Conservation (phyloP, 1,140 invertebrate genomes). For the Heliconius nattereri region DNA sequence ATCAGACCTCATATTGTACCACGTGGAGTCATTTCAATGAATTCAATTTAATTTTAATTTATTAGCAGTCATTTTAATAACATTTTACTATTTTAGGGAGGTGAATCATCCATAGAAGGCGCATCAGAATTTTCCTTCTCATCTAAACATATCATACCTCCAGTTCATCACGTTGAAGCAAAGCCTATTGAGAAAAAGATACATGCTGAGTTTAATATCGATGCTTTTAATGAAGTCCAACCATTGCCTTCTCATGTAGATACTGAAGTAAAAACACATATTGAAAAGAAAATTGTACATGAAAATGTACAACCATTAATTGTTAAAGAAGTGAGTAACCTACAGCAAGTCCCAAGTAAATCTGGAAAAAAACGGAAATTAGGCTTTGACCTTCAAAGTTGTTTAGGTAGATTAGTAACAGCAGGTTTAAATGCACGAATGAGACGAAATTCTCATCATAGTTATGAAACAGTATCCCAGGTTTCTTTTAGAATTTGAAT, state of each 20-base stretch:
- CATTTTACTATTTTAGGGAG: slow-evolving; percentile 50
- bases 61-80: not conserved
- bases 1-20: not conserved
- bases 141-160: slow-evolving; percentile 46
- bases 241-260: slow-evolving; percentile 36
- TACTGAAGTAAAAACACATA: slow-evolving; percentile 39
- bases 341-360: not conserved
- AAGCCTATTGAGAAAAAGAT: slow-evolving; percentile 49
- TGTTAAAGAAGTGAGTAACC: slow-evolving; percentile 72
- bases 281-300: slow-evolving; percentile 42
- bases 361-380: not conserved
- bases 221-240: slow-evolving; percentile 58
- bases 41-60: too few relatives aligned
- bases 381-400: slow-evolving; percentile 39
- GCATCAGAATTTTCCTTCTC: slow-evolving; percentile 54
- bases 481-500: slow-evolving; percentile 46
- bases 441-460: slow-evolving; percentile 37
- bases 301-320: slow-evolving; percentile 50
- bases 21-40: too few relatives aligned
- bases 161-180: slow-evolving; percentile 43
- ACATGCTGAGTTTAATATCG: slow-evolving; percentile 56
- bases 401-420: slow-evolving; percentile 45
- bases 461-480: slow-evolving; percentile 40
- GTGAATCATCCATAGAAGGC: slow-evolving; percentile 49
- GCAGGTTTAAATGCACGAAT: slow-evolving; percentile 26